Evolutionary conservation across 2,113 vertebrate species (phyloP).

Genomic region (Corydoras maculifer): DNA sequence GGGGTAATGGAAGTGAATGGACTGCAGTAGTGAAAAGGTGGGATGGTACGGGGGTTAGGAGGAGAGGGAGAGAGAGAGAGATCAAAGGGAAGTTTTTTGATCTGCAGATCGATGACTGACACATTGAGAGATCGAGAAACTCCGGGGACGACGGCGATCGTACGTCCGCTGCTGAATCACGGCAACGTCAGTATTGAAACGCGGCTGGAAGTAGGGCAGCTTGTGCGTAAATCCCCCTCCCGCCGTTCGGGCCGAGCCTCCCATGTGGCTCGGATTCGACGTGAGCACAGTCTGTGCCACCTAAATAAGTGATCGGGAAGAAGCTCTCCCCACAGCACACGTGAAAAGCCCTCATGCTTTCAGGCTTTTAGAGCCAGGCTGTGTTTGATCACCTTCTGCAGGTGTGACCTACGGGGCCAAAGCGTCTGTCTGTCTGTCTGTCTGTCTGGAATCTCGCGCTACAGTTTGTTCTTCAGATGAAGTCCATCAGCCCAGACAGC

Average conservation of each 20-base stretch:
- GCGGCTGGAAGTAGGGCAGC: constrained; percentile 45
- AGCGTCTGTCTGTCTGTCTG: too few relatives aligned
- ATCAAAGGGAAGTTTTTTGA: constrained; percentile 1
- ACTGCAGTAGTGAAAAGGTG: constrained; percentile 4
- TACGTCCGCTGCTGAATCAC: constrained; percentile 27
- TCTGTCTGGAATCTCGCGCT: neutral
- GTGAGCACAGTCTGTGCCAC: constrained; percentile 18
- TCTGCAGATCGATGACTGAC: constrained; percentile 16
- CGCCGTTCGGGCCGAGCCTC: constrained; percentile 25
- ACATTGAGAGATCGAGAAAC: constrained; percentile 18
- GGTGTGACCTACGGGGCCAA: neutral
- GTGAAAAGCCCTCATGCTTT: neutral
- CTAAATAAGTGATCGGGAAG: constrained; percentile 48
- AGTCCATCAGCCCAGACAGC: neutral
- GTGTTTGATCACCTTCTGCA: constrained; percentile 1
- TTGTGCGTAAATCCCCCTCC: constrained; percentile 37
- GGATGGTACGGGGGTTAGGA: neutral
- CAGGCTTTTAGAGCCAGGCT: neutral
- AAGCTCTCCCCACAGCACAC: constrained; percentile 20
- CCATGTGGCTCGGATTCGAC: constrained; percentile 24
- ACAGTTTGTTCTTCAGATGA: neutral
- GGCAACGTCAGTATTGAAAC: constrained; percentile 14
- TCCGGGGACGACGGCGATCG: constrained; percentile 12
- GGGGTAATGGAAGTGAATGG: neutral
- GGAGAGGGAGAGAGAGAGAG: constrained; percentile 8